Conservation (phyloP, 2,888 invertebrate genomes). For the Hoplodrina blanda region DNA sequence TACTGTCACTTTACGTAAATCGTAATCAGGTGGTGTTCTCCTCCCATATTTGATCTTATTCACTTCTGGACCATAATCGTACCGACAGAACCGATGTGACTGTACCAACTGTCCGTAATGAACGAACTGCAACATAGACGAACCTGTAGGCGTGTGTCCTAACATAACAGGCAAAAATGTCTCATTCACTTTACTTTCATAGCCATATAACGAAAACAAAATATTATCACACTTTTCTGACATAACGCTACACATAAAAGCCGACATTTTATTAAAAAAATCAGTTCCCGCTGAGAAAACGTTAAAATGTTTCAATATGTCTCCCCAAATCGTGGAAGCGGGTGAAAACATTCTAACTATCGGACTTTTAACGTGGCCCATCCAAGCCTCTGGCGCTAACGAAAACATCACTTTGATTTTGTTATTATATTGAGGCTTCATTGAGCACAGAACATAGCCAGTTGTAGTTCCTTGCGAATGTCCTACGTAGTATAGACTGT, state of each 20-base stretch:
- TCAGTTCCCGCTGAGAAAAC: slow-evolving; percentile 69
- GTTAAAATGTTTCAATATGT: slow-evolving; percentile 69
- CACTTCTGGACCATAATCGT: slow-evolving; percentile 71
- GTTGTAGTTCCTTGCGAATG: slow-evolving; percentile 93
- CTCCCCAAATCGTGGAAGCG: slow-evolving; percentile 64
- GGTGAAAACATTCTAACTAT: slow-evolving; percentile 76
- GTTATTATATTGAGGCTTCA: slow-evolving; percentile 88
- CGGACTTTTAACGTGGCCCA: slow-evolving; percentile 82
- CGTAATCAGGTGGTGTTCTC: slow-evolving; percentile 78
- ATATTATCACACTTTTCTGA: slow-evolving; percentile 72
- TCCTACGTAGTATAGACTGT: slow-evolving; percentile 92
- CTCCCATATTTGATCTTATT: slow-evolving; percentile 85
- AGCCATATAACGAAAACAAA: slow-evolving; percentile 72
- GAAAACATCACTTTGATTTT: slow-evolving; percentile 90
- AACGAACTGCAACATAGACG: slow-evolving; percentile 88
- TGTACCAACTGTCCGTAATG: slow-evolving; percentile 82
- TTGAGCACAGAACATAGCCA: slow-evolving; percentile 90
- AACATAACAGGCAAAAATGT: slow-evolving; percentile 91
- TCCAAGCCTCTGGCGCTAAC: slow-evolving; percentile 91
- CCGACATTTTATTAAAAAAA: slow-evolving; percentile 71
- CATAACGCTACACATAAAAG: slow-evolving; percentile 70
- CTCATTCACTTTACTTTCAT: slow-evolving; percentile 76
- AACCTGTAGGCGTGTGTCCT: slow-evolving; percentile 91
- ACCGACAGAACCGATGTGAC: slow-evolving; percentile 79
- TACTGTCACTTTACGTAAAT: slow-evolving; percentile 70